A percentile compares a stretch with the other conserved stretches of the same genome.
phyloP scores from a whole-genome alignment of 2,888 invertebrate species.

The Crioceris asparagi region DNA sequence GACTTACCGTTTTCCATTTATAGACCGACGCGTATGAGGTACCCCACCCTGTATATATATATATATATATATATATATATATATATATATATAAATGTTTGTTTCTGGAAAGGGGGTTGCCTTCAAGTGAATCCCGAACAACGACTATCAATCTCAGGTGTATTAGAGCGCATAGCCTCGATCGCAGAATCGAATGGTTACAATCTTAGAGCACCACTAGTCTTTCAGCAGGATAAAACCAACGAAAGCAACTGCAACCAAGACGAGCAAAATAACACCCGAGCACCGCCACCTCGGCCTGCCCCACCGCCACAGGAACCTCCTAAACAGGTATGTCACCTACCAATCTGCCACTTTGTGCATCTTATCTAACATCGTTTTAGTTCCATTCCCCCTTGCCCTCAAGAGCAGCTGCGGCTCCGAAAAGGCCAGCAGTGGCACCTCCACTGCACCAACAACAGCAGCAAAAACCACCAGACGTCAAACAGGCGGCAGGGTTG shows the following conservation, averaged over 20 bases:
- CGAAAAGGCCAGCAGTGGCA: slow-evolving; percentile 28
- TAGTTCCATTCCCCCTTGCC: slow-evolving; percentile 6
- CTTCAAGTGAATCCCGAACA: slow-evolving; percentile 72
- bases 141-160: slow-evolving; percentile 65
- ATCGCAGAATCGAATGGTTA: slow-evolving; percentile 78
- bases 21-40: too few relatives aligned
- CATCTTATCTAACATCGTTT: not conserved
- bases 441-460: slow-evolving; percentile 21
- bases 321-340: not conserved
- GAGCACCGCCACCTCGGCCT: slow-evolving; percentile 30
- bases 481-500: slow-evolving; percentile 42
- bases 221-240: slow-evolving; percentile 32
- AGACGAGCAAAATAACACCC: slow-evolving; percentile 23
- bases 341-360: not conserved
- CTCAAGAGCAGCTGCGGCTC: slow-evolving; percentile 20
- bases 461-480: slow-evolving; percentile 28
- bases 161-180: slow-evolving; percentile 78
- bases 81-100: too few relatives aligned
- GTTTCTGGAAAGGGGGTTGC: slow-evolving; percentile 50
- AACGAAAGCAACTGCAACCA: slow-evolving; percentile 20
- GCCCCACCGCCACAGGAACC: slow-evolving; percentile 25
- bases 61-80: too few relatives aligned
- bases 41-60: too few relatives aligned
- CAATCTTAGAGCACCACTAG: slow-evolving; percentile 67
- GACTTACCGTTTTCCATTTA: too few relatives aligned